Evolutionary conservation across 2,113 vertebrate species (phyloP).

Genomic region (Taxidea taxus): DNA sequence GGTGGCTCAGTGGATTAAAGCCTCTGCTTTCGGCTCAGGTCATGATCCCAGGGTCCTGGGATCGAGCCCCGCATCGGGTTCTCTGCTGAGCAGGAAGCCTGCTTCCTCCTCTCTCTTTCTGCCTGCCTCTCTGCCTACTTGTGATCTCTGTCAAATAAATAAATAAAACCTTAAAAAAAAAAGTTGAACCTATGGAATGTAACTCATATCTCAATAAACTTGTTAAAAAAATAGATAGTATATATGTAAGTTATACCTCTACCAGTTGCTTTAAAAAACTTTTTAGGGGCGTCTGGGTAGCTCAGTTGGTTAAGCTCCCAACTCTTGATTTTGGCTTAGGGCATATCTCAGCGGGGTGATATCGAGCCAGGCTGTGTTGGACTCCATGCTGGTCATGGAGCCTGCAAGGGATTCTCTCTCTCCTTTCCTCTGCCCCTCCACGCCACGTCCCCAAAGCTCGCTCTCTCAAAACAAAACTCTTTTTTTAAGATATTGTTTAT

Average conservation of each 20-base stretch:
- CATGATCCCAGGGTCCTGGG: too few relatives aligned
- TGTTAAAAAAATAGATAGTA: background rate
- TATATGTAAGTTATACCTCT: background rate
- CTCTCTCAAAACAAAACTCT: background rate
- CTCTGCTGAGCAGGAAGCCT: too few relatives aligned
- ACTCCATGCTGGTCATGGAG: background rate
- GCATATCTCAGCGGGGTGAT: background rate
- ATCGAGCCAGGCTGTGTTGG: background rate
- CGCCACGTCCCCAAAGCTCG: background rate
- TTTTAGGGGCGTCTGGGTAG: background rate
- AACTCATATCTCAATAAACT: background rate
- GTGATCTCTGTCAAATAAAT: too few relatives aligned
- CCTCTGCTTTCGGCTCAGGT: too few relatives aligned
- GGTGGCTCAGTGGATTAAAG: too few relatives aligned
- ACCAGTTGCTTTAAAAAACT: background rate
- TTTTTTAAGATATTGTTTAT: too few relatives aligned
- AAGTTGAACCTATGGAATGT: background rate
- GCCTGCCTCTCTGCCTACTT: too few relatives aligned
- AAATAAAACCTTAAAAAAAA: too few relatives aligned
- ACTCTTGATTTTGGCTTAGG: background rate
- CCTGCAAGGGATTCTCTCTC: background rate
- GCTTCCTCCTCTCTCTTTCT: too few relatives aligned
- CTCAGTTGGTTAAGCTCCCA: background rate
- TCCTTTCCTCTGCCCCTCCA: background rate
- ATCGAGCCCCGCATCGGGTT: too few relatives aligned